A percentile compares a stretch with the other conserved stretches of the same genome.
phyloP scores from a whole-genome alignment of 2,888 invertebrate genomes.

The Apotomis capreana region DNA sequence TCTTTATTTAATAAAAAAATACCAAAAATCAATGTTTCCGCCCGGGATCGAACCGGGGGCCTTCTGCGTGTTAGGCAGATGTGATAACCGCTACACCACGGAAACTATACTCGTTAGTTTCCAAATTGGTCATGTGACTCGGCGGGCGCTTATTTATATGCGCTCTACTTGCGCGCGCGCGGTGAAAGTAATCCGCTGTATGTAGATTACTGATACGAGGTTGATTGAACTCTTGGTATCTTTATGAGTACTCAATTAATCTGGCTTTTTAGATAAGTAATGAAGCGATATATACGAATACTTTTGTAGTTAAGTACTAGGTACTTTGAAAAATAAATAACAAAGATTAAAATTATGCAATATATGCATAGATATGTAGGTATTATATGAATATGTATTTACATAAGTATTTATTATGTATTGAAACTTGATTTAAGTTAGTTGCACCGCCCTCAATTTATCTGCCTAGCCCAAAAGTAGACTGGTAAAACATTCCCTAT shows the following conservation, averaged over 20 bases:
- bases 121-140: slow-evolving; percentile 29
- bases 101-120: slow-evolving; percentile 77
- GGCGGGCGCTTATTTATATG: slow-evolving; percentile 10
- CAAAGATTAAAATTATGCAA: too few species aligned
- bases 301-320: too few species aligned
- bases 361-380: too few species aligned
- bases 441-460: too few species aligned
- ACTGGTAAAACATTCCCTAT: too few species aligned
- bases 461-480: too few species aligned
- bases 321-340: too few species aligned
- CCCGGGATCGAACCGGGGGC: slow-evolving; percentile 95
- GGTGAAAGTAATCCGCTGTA: slow-evolving; percentile 30
- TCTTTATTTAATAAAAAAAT: neutral
- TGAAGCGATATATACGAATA: neutral
- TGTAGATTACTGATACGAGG: slow-evolving; percentile 20
- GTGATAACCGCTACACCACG: slow-evolving; percentile 96
- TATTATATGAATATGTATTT: too few species aligned
- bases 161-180: slow-evolving; percentile 18
- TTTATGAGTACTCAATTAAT: slow-evolving; percentile 7
- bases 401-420: too few species aligned
- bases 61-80: slow-evolving; percentile 96
- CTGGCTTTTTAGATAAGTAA: neutral
- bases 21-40: slow-evolving; percentile 84
- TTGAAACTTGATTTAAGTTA: too few species aligned
- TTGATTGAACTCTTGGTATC: slow-evolving; percentile 4